A percentile compares a stretch with the other conserved stretches of the same genome.
Conservation (phyloP, 2,113 vertebrate species). For the Quiscalus mexicanus region DNA sequence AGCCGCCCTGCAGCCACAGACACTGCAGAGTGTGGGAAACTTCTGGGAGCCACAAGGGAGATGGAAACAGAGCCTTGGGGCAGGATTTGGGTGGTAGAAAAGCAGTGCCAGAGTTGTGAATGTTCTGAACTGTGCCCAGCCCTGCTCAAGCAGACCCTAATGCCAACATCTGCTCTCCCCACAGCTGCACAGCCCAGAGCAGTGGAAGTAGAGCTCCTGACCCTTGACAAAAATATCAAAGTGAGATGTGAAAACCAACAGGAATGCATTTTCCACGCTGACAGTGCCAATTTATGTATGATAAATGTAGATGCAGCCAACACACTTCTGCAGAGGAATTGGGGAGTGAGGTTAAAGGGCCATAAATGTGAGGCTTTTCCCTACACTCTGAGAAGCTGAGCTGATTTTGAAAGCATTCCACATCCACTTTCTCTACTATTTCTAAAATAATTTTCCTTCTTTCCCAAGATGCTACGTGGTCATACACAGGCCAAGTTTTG, state of each 20-base stretch:
- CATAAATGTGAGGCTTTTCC: background rate
- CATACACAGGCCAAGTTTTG: background rate
- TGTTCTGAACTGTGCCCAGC: background rate
- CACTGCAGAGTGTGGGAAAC: accelerated
- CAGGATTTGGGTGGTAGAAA: background rate
- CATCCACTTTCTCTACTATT: background rate
- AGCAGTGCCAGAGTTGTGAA: background rate
- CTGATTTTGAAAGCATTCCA: background rate
- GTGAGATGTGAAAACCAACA: background rate
- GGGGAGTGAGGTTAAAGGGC: background rate
- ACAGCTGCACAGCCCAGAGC: background rate
- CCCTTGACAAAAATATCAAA: background rate
- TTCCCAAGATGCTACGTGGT: background rate
- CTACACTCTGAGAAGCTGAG: background rate
- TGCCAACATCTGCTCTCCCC: background rate
- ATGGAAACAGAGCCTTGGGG: background rate
- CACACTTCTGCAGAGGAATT: background rate
- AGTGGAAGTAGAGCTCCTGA: background rate
- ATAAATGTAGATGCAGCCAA: background rate
- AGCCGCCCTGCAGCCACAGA: accelerated
- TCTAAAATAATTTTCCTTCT: background rate
- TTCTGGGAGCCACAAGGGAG: background rate
- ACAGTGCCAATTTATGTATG: background rate
- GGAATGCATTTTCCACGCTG: background rate
- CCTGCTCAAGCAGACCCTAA: background rate